Evolutionary conservation across 2,888 invertebrate genomes (phyloP).

Genomic region (Nebria salina): DNA sequence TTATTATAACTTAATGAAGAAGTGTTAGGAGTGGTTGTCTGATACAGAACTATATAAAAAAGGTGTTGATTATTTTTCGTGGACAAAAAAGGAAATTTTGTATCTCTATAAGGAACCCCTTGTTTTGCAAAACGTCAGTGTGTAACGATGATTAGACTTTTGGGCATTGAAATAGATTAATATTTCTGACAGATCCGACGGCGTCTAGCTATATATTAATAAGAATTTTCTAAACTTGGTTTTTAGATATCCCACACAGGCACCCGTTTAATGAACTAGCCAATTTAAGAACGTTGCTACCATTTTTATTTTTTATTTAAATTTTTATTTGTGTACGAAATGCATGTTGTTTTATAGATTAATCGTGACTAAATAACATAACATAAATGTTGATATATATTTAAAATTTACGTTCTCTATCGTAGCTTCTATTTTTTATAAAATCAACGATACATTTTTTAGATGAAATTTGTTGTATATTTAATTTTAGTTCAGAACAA

Average conservation of each 20-base stretch:
- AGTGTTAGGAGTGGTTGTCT: not conserved
- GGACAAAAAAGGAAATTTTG: not conserved
- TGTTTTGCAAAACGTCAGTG: not conserved
- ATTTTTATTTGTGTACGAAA: not conserved
- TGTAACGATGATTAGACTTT: not conserved
- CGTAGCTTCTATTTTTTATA: too few species aligned
- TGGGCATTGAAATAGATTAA: not conserved
- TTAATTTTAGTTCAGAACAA: too few species aligned
- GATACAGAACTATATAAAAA: not conserved
- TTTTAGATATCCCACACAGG: not conserved
- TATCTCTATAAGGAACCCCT: not conserved
- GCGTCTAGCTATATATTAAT: not conserved
- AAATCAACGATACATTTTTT: too few species aligned
- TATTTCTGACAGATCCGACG: not conserved
- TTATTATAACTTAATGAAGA: not conserved
- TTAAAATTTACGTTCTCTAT: not conserved
- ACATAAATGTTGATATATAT: not conserved
- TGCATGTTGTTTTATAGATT: not conserved
- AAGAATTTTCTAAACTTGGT: not conserved
- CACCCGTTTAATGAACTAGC: not conserved
- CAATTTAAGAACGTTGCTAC: not conserved
- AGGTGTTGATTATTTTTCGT: not conserved
- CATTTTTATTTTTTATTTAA: not conserved
- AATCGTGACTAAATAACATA: not conserved
- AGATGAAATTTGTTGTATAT: too few species aligned